phyloP scores from a whole-genome alignment of 2,113 vertebrate genomes.

The Lathamus discolor region DNA sequence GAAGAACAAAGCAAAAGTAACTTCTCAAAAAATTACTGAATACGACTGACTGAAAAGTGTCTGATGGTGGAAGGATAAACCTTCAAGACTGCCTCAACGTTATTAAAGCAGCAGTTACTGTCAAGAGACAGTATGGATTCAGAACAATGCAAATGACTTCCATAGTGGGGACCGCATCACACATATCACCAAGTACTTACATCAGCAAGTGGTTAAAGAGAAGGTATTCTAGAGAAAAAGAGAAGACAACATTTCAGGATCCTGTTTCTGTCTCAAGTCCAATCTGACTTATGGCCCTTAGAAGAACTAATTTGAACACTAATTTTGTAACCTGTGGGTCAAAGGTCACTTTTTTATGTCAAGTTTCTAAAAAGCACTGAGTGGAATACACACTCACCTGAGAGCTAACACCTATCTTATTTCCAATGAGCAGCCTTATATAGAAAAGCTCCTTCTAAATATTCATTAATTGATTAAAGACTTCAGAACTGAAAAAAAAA shows the following conservation, averaged over 20 bases:
- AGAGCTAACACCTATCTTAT: neutral
- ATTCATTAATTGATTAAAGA: neutral
- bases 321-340: neutral
- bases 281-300: neutral
- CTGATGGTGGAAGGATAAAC: neutral
- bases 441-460: neutral
- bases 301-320: neutral
- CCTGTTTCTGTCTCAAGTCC: neutral
- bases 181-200: neutral
- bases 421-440: neutral
- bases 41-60: neutral
- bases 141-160: neutral
- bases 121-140: neutral
- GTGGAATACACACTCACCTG: neutral
- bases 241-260: neutral
- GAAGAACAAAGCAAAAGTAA: neutral
- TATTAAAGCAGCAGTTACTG: neutral
- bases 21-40: neutral
- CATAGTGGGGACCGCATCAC: accelerated
- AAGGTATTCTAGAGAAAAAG: neutral
- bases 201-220: neutral
- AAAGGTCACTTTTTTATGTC: neutral
- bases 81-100: neutral
- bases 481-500: neutral
- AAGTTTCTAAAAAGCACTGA: neutral